Evolutionary conservation across 1,140 invertebrate species (phyloP).

Genomic region (Branchinecta lynchi): DNA sequence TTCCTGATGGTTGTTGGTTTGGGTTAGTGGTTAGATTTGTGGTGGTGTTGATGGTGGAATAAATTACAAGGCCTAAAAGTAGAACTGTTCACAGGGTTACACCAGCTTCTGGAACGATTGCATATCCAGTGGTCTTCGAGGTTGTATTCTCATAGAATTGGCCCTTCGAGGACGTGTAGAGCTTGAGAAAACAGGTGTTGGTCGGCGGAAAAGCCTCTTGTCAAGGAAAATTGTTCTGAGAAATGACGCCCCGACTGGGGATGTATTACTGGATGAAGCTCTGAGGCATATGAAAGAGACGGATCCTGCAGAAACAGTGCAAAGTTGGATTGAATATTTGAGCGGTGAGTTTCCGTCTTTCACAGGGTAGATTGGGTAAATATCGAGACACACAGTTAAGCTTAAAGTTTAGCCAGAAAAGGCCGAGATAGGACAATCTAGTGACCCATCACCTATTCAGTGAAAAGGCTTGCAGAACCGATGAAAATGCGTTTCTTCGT

Average conservation of each 20-base stretch:
- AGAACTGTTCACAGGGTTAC: conserved; percentile 60
- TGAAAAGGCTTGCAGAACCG: no score
- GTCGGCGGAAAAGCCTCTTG: conserved; percentile 66
- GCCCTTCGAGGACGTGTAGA: conserved; percentile 84
- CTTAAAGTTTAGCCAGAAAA: no score
- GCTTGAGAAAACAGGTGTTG: conserved; percentile 88
- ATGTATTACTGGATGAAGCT: conserved; percentile 95
- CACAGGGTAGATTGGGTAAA: background rate
- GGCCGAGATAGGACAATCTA: no score
- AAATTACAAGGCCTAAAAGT: no score
- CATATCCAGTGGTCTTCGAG: conserved; percentile 94
- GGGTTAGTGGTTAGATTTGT: no score
- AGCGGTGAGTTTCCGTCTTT: conserved; percentile 53
- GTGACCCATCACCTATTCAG: no score
- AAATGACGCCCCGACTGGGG: conserved; percentile 83
- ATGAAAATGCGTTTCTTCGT: no score
- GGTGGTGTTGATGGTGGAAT: no score
- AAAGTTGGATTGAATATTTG: conserved; percentile 99
- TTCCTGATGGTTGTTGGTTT: no score
- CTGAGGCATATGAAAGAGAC: conserved; percentile 97
- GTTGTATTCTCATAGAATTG: conserved; percentile 96
- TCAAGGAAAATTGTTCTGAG: conserved; percentile 58
- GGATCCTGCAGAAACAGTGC: conserved; percentile 87
- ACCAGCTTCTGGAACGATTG: conserved; percentile 99
- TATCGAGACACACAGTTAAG: conserved; percentile 13